Evolutionary conservation across 2,113 vertebrate species (phyloP), one percentile per base, ranked within the genome.

Genomic region (Ageneiosus marmoratus): DNA sequence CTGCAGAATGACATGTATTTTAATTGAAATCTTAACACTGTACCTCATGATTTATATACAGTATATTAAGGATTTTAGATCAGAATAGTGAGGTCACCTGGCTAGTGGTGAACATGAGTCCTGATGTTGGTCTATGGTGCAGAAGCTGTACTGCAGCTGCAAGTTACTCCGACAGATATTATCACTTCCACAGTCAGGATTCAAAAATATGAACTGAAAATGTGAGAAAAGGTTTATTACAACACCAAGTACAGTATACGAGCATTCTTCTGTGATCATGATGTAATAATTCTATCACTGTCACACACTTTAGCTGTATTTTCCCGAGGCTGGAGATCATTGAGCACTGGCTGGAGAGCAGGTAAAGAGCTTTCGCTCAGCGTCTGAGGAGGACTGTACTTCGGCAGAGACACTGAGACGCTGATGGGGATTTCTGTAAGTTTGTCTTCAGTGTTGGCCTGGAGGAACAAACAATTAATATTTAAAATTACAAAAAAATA

Each of bases 401-500:
- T 92, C 74, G 85, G 88, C 80, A 97, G 93, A 85, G 94, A 93
- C 69, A 95, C 84, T 0, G 88, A 90, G 63, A 97, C 91, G 0
- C 95, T 94, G 79, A 98, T 8, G 4, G 94, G 92, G 86, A 98
- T 96, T 10, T 91, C 94, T 2, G 90, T 94, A 56, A 98, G 92
- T 67, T 92, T 96, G 89, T 98, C 95, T 88, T 92, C 93, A 73
- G 96, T 95, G 77, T 94, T 93, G 7, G 93, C 95, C 96, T 97
- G 88, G 22, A 84, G 87, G 81, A 34, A 32, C 50, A 41, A 22
- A 27, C 32, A 75, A 63, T 55, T 55, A 18, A 41, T 44, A 15
- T 44, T 44, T 13, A 9, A 70, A 27, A 73, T 16, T 27, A 3
- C 37, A 18, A 73, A 50, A 37, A 58, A 1, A n/a, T n/a, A n/a